Evolutionary conservation across 2,113 vertebrate genomes (phyloP), one percentile per base, ranked within the genome.

Genomic region (Kryptolebias marmoratus): DNA sequence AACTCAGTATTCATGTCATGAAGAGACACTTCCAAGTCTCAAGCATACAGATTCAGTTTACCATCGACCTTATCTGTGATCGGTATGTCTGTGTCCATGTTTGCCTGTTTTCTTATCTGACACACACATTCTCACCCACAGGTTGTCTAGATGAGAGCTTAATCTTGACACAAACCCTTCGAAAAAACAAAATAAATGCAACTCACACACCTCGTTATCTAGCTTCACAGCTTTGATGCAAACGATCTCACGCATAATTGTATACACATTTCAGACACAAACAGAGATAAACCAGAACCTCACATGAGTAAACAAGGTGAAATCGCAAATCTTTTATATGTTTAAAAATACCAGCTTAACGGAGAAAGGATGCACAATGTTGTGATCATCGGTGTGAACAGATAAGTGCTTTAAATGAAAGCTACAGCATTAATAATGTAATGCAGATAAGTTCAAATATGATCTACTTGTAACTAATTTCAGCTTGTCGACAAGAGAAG

Each of bases 191-290:
- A 65, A 65, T 14, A 65, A 57, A 61, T 68, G 62, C 64, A 39
- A 63, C 72, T 53, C 53, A 31, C 31, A 60, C 66, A 71, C 31
- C 45, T 49, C 64, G 45, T 78, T 68, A 72, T 75, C 57, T 68
- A 53, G 63, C 50, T 45, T 61, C 59, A 52, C 58, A 60, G 32
- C 44, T 60, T 61, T n/a, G 32, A 67, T 63, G 55, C 45, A 44
- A 11, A 63, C 11, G 1, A 30, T 61, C 63, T 31, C 60, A 63
- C 48, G 45, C 22, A 31, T 16, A 39, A 64, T 73, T 63, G 31
- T 47, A 45, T 47, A 55, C 14, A 3, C 15, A 14, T 62, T 73
- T 30, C n/a, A 45, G 30, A n/a, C 50, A 52, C 42, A 74, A 12
- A 47, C 42, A 28, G 1, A 58, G 55, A 63, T 44, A 42, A 1